Conservation (phyloP, 2,888 invertebrate species). For the Caenorhabditis imperialis region DNA sequence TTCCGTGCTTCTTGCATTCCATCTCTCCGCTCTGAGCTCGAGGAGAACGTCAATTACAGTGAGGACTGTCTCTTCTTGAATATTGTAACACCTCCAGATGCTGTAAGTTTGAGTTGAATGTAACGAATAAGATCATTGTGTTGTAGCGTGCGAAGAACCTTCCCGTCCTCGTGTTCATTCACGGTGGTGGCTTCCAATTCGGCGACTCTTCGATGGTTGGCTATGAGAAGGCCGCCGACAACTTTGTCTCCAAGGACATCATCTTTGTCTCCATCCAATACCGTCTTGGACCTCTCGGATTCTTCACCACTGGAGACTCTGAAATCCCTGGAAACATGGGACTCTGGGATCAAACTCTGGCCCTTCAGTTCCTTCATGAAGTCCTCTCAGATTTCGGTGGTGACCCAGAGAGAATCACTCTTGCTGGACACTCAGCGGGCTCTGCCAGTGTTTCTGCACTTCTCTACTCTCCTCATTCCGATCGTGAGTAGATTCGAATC, state of each 20-base stretch:
- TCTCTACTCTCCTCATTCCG: conserved; percentile 66
- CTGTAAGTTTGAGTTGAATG: conserved; percentile 12
- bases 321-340: conserved; percentile 67
- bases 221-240: conserved; percentile 61
- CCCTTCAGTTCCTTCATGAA: conserved; percentile 65
- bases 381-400: conserved; percentile 68
- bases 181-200: conserved; percentile 67
- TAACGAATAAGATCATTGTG: background rate
- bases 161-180: conserved; percentile 65
- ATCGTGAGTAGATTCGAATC: no score
- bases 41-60: conserved; percentile 59
- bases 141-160: conserved; percentile 53
- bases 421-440: conserved; percentile 66
- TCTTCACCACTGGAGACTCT: conserved; percentile 66
- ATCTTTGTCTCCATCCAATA: conserved; percentile 68
- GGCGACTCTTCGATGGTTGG: conserved; percentile 59
- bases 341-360: conserved; percentile 67
- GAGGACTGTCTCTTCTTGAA: conserved; percentile 70
- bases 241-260: conserved; percentile 63
- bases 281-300: conserved; percentile 65
- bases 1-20: conserved; percentile 68
- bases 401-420: conserved; percentile 60
- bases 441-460: conserved; percentile 63
- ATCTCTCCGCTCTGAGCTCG: conserved; percentile 47
- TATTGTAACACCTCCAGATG: conserved; percentile 60